Evolutionary conservation across 1,140 invertebrate species (phyloP).

Genomic region (Leguminivora glycinivorella): DNA sequence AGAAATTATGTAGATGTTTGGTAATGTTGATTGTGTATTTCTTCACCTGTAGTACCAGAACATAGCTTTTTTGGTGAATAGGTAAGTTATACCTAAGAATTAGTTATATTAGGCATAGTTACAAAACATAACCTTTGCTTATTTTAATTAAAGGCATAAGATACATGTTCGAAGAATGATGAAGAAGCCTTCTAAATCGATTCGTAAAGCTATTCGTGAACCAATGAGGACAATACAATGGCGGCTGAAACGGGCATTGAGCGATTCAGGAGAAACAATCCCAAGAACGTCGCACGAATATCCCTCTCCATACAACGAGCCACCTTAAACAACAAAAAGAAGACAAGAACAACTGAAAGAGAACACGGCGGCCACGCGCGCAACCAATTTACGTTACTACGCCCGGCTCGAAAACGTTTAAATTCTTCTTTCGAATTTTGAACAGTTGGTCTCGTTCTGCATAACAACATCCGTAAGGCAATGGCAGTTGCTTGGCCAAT

Average conservation of each 20-base stretch:
- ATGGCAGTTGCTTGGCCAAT: constrained; percentile 77
- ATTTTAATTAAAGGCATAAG: not conserved
- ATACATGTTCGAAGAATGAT: not conserved
- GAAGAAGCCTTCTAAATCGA: constrained; percentile 9
- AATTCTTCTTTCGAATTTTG: constrained; percentile 75
- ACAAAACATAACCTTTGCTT: not conserved
- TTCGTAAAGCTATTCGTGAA: constrained; percentile 19
- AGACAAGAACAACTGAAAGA: constrained; percentile 54
- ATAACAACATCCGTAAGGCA: constrained; percentile 77
- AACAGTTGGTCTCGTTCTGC: constrained; percentile 73
- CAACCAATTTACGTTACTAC: constrained; percentile 75
- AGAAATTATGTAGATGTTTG: not conserved
- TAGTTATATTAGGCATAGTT: too few species aligned
- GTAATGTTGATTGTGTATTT: not conserved
- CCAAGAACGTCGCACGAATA: constrained; percentile 36
- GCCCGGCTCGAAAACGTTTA: constrained; percentile 70
- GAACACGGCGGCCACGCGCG: constrained; percentile 58
- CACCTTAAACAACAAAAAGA: constrained; percentile 49
- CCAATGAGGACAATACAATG: constrained; percentile 21
- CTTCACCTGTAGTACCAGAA: not conserved
- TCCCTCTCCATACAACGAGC: constrained; percentile 39
- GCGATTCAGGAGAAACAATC: constrained; percentile 40
- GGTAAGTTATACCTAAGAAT: too few species aligned
- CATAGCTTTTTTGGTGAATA: too few species aligned
- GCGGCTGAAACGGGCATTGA: constrained; percentile 37